These are phyloP conservation scores for Papilio polyxenes DNA, from an alignment of 1,140 invertebrate genomes.

Conservation along the genomic window DNA sequence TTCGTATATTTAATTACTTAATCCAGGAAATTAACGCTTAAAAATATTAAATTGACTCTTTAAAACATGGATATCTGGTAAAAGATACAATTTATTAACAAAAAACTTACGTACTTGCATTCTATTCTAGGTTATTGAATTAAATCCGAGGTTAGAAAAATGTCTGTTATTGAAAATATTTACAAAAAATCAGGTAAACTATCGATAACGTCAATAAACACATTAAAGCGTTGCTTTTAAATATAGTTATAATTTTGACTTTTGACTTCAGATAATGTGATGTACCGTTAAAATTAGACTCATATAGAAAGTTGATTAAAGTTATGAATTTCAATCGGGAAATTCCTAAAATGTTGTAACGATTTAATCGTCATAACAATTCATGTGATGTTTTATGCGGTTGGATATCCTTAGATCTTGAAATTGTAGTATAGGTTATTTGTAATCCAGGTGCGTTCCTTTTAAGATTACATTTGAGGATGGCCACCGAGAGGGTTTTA, in stretches of 20 bases:
- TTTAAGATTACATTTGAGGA: too few species aligned
- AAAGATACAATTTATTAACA: neutral
- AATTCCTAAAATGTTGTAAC: neutral
- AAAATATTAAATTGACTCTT: neutral
- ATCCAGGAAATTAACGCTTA: neutral
- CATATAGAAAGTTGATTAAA: neutral
- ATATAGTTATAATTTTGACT: neutral
- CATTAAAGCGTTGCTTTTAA: neutral
- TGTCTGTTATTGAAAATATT: neutral
- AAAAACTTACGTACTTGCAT: neutral
- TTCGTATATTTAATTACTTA: neutral
- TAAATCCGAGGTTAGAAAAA: neutral
- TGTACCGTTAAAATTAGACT: slow-evolving; percentile 12
- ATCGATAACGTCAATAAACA: neutral
- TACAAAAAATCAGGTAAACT: neutral
- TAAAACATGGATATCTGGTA: neutral
- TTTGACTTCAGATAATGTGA: neutral
- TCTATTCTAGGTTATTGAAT: neutral
- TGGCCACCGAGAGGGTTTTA: too few species aligned
- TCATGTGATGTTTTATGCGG: too few species aligned
- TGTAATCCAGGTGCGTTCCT: too few species aligned
- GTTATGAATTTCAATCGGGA: neutral
- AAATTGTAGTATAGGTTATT: too few species aligned
- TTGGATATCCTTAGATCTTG: too few species aligned
- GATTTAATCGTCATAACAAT: neutral